These are phyloP conservation scores for Antechinus flavipes DNA, from an alignment of 2,113 vertebrate species.

Conservation along the genomic window DNA sequence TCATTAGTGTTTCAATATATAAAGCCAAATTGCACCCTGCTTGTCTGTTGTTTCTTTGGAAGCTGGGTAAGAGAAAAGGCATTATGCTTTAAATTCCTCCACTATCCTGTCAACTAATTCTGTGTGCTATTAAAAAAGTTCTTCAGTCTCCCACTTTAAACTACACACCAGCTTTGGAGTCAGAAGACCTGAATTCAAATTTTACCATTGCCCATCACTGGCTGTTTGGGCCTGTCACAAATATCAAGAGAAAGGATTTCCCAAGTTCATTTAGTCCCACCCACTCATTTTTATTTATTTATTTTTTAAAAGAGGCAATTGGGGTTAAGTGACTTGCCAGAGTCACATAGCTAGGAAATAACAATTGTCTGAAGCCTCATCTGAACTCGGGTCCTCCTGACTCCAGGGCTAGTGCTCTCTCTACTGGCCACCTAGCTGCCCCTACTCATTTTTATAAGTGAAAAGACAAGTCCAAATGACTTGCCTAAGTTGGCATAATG, in stretches of 20 bases:
- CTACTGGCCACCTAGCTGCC: too few species aligned
- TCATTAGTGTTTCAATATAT: background rate
- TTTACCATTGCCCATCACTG: background rate
- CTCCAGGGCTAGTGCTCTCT: too few species aligned
- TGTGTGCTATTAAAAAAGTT: background rate
- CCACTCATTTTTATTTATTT: background rate
- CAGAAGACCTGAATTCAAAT: background rate
- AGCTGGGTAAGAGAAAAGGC: background rate
- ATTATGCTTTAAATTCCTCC: background rate
- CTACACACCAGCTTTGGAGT: background rate
- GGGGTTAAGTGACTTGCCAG: too few species aligned
- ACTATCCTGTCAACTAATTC: background rate
- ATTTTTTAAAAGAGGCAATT: too few species aligned
- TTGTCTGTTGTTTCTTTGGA: background rate
- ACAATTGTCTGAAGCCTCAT: too few species aligned
- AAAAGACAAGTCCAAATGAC: background rate
- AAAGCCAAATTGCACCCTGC: background rate
- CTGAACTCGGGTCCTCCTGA: too few species aligned
- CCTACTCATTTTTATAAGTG: too few species aligned
- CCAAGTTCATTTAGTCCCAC: background rate
- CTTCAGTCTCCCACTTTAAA: background rate
- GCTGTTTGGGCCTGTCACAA: background rate
- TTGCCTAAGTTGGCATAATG: background rate
- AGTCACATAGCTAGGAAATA: too few species aligned
- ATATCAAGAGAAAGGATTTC: background rate